Conservation (phyloP, 2,888 invertebrate genomes). For the Drosophila cognata region DNA sequence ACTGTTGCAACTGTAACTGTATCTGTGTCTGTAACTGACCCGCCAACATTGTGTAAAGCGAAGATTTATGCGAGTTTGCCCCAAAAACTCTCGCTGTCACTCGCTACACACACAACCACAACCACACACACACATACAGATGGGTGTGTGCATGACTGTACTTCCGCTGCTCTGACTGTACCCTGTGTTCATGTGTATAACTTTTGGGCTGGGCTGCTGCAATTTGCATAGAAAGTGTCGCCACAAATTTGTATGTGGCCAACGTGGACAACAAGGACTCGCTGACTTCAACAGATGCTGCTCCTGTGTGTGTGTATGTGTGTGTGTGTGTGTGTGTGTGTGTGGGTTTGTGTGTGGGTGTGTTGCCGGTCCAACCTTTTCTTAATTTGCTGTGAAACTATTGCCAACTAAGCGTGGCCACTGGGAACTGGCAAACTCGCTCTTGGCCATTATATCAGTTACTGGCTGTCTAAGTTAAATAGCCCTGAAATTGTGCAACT, state of each 20-base stretch:
- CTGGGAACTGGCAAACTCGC: slow-evolving; percentile 31
- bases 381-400: slow-evolving; percentile 81
- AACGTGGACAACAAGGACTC: slow-evolving; percentile 42
- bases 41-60: slow-evolving; percentile 83
- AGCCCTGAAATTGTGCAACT: slow-evolving; percentile 78
- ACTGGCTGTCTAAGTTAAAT: slow-evolving; percentile 71
- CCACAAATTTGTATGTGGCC: slow-evolving; percentile 65
- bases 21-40: slow-evolving; percentile 73
- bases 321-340: slow-evolving; percentile 5
- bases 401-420: slow-evolving; percentile 77
- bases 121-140: slow-evolving; percentile 9
- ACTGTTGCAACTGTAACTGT: slow-evolving; percentile 40
- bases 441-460: slow-evolving; percentile 44
- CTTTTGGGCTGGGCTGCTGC: slow-evolving; percentile 43
- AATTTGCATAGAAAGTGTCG: slow-evolving; percentile 82
- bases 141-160: slow-evolving; percentile 65
- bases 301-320: slow-evolving; percentile 13
- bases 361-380: slow-evolving; percentile 71
- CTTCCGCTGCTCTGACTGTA: slow-evolving; percentile 75
- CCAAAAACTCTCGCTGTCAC: slow-evolving; percentile 67
- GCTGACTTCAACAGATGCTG: slow-evolving; percentile 33
- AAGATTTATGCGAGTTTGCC: slow-evolving; percentile 83
- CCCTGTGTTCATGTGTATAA: slow-evolving; percentile 56
- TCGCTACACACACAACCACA: slow-evolving; percentile 1
- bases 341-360: slow-evolving; percentile 7